Evolutionary conservation across 2,888 invertebrate species (phyloP), one percentile per base, ranked within the genome.

Genomic region (Scrobipalpa costella): DNA sequence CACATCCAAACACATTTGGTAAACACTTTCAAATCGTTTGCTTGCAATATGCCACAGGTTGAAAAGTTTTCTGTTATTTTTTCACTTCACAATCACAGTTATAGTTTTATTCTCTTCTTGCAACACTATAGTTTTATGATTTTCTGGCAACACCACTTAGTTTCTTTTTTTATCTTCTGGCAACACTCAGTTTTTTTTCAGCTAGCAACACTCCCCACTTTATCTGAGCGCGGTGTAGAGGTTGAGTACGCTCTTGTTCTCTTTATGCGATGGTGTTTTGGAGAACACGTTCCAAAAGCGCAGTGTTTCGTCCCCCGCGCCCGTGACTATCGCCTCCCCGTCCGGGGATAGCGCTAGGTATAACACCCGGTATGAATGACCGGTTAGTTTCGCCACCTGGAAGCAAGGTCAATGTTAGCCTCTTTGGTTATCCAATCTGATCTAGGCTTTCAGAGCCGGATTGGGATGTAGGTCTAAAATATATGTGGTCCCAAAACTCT

Each of bases 271-370:
- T 44, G 98, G 94, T 15, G 98, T 98, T 92, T 99, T 99, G 79
- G 98, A 98, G 90, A 99, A 99, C 0, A 99, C 98, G 92, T 99
- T 99, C 99, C 99, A 99, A 86, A 99, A 99, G 7, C 99, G 93
- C 6, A 99, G 92, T 0, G 99, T 99, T 84, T 99, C 99, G 86
- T 99, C 99, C 0, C 99, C 99, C 0, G 99, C 99, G 33, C 99
- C 99, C 0, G 99, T 99, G 0, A 99, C 99, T 69, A 99, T 99
- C 2, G 99, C 98, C 84, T 99, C 99, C 38, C 99, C 99, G 84
- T 99, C 99, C 0, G 99, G 99, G 3, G 98, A 99, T 85, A 99
- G 94, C 0, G 99, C 99, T 74, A 99, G 89, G 86, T 99, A 99
- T 0, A 99, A 92, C 2, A 99, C 99, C 70, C 99, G 93, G 85